phyloP scores from a whole-genome alignment of 2,888 invertebrate species.

The Sinohyriopsis cumingii region DNA sequence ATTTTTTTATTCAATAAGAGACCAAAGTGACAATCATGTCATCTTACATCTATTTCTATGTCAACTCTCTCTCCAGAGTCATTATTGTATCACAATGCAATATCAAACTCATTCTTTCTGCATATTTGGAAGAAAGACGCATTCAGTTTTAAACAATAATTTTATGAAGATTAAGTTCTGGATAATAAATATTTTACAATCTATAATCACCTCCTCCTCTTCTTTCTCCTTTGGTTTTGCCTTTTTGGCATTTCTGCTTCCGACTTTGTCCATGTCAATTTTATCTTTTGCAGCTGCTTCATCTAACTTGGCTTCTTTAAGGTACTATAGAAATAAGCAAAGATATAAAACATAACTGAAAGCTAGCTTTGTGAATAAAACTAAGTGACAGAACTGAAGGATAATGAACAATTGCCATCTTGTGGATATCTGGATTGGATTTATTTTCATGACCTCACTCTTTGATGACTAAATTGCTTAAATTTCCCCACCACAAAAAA shows the following conservation, averaged over 20 bases:
- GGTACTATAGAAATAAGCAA: slow-evolving; percentile 19
- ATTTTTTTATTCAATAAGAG: too few relatives aligned
- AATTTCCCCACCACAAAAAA: too few relatives aligned
- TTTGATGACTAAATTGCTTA: too few relatives aligned
- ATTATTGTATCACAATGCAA: too few relatives aligned
- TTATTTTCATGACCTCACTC: background rate
- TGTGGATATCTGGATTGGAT: background rate
- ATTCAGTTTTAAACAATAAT: too few relatives aligned
- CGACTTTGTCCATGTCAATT: slow-evolving; percentile 6
- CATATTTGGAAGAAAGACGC: too few relatives aligned
- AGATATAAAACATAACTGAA: background rate
- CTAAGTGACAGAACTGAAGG: background rate
- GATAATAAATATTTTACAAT: background rate
- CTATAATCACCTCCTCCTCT: slow-evolving; percentile 2
- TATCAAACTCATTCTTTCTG: too few relatives aligned
- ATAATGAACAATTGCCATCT: too few relatives aligned
- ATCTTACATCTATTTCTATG: too few relatives aligned
- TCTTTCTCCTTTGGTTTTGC: slow-evolving; percentile 1
- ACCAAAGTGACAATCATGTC: too few relatives aligned
- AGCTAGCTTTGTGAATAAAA: background rate
- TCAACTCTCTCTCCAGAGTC: too few relatives aligned
- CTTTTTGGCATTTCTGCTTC: background rate
- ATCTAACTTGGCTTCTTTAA: slow-evolving; percentile 58
- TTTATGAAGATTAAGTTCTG: too few relatives aligned
- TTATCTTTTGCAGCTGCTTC: slow-evolving; percentile 50